A percentile compares a stretch with the other conserved stretches of the same genome.
These are phyloP conservation scores for Salvelinus sp. DNA, from an alignment of 2,113 vertebrate genomes.

Conservation along the genomic window DNA sequence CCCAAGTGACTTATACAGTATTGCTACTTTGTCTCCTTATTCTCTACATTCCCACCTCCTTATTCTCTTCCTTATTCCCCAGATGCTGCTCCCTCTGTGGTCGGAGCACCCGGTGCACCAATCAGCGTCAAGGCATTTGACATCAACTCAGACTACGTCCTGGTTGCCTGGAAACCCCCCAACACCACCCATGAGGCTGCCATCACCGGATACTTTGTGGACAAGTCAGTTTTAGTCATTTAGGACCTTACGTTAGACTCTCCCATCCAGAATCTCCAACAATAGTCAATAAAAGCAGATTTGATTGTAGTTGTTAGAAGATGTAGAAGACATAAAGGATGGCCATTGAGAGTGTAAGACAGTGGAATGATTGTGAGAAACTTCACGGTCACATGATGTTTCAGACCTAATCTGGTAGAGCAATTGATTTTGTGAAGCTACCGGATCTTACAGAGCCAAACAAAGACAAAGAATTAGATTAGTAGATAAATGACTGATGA, in stretches of 20 bases:
- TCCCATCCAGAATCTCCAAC: neutral
- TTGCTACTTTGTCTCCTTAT: neutral
- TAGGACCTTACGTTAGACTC: neutral
- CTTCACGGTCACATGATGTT: too few relatives aligned
- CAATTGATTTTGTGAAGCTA: too few relatives aligned
- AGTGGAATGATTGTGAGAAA: too few relatives aligned
- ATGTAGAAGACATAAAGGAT: too few relatives aligned
- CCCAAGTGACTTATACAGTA: too few relatives aligned
- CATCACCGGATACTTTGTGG: slow-evolving; percentile 92
- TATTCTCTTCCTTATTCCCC: neutral
- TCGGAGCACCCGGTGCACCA: slow-evolving; percentile 88
- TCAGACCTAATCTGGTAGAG: too few relatives aligned
- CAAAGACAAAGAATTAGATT: too few relatives aligned
- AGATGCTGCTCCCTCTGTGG: slow-evolving; percentile 83
- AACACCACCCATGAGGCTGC: slow-evolving; percentile 85
- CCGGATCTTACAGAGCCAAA: too few relatives aligned
- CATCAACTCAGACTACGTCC: slow-evolving; percentile 89
- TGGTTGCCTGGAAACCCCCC: slow-evolving; percentile 96
- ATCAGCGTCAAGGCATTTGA: slow-evolving; percentile 89
- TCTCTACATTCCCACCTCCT: neutral
- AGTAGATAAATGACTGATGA: too few relatives aligned
- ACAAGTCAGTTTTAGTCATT: slow-evolving; percentile 76
- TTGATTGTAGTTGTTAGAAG: neutral
- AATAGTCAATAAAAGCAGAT: neutral
- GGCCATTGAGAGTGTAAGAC: too few relatives aligned